These are phyloP conservation scores for Sinhomidia bicolor DNA, from an alignment of 2,888 invertebrate species.

Conservation along the genomic window DNA sequence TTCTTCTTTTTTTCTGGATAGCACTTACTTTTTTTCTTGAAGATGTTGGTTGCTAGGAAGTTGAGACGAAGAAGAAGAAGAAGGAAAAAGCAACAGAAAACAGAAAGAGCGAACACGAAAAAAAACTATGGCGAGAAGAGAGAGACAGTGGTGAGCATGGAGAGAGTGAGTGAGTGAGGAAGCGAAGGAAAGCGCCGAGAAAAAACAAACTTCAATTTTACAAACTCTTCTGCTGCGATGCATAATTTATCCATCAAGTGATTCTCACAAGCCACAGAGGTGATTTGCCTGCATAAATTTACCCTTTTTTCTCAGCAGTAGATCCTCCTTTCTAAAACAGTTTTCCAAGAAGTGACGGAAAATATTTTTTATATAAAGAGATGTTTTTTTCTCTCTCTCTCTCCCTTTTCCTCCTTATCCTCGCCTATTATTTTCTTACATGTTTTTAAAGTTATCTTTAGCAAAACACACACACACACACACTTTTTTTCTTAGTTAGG, in stretches of 20 bases:
- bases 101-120: not conserved
- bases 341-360: constrained; percentile 23
- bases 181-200: constrained; percentile 12
- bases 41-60: not conserved
- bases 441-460: too few species aligned
- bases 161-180: not conserved
- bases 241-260: constrained; percentile 75
- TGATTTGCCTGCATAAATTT: constrained; percentile 71
- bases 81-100: constrained; percentile 40
- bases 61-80: not conserved
- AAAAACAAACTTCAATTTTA: constrained; percentile 64
- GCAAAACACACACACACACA: too few species aligned
- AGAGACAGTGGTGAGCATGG: too few species aligned
- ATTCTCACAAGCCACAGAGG: constrained; percentile 70
- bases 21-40: not conserved
- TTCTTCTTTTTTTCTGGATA: not conserved
- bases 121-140: not conserved
- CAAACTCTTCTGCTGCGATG: constrained; percentile 56
- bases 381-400: not conserved
- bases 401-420: not conserved
- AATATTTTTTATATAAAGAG: constrained; percentile 9
- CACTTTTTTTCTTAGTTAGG: too few species aligned
- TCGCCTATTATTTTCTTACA: not conserved
- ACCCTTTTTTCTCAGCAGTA: constrained; percentile 16
- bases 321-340: constrained; percentile 49